Percentiles rank a stretch among this genome's conserved stretches.
Conservation (phyloP, 2,888 invertebrate species). For the Empis livida region DNA sequence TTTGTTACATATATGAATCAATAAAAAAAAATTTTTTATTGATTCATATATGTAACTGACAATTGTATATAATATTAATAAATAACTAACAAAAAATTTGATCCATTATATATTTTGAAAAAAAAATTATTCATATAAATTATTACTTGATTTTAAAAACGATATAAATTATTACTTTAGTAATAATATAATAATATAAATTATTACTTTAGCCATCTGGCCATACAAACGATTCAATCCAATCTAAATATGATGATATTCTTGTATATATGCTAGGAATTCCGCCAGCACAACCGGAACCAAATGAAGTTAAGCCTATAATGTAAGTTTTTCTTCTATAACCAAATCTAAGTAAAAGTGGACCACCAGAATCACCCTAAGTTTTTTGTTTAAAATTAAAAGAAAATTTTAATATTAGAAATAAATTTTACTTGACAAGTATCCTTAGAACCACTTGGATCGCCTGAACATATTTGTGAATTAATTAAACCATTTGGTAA, state of each 20-base stretch:
- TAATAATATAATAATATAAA: no score
- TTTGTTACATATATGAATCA: no score
- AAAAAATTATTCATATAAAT: no score
- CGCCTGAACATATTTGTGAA: constrained; percentile 2
- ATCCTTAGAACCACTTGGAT: constrained; percentile 2
- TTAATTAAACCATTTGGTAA: constrained; percentile 2
- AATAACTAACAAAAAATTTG: no score
- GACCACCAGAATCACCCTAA: constrained; percentile 2
- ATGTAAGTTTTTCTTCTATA: background rate
- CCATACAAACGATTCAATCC: constrained; percentile 2
- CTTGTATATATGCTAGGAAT: constrained; percentile 4
- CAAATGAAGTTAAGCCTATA: constrained; percentile 4
- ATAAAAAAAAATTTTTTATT: no score
- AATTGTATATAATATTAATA: no score
- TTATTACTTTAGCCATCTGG: background rate
- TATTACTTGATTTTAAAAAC: no score
- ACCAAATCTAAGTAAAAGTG: background rate
- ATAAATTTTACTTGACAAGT: constrained; percentile 5
- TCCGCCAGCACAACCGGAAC: background rate
- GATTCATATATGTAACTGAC: no score
- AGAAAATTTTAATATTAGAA: background rate
- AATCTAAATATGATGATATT: constrained; percentile 1
- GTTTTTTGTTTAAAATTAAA: background rate
- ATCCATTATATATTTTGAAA: no score
- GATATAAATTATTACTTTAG: no score